Evolutionary conservation across 2,113 vertebrate species (phyloP).

Genomic region (Centrocercus urophasianus): DNA sequence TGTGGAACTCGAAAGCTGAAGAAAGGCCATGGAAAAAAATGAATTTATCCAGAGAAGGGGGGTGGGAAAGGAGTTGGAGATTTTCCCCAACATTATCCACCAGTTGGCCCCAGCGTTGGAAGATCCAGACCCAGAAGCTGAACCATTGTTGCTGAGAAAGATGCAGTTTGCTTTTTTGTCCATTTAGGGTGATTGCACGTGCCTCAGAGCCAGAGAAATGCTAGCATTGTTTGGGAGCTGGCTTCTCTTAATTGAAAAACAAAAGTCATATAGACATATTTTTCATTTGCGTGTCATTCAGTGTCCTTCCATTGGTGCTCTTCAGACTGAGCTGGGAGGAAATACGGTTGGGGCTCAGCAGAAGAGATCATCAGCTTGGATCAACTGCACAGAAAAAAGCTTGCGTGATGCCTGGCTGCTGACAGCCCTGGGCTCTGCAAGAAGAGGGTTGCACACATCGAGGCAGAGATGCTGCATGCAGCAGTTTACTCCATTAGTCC

Average conservation of each 20-base stretch:
- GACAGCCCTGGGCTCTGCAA: not conserved
- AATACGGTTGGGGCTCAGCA: not conserved
- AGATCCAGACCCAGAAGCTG: not conserved
- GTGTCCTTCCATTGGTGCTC: conserved; percentile 34
- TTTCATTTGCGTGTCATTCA: conserved; percentile 16
- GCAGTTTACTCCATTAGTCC: accelerated
- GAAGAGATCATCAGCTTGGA: conserved; percentile 33
- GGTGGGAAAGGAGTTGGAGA: not conserved
- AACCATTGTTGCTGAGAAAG: not conserved
- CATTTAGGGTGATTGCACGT: not conserved
- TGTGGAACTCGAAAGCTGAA: not conserved
- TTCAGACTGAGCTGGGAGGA: not conserved
- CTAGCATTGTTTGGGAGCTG: conserved; percentile 28
- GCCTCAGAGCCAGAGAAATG: not conserved
- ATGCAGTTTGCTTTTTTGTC: conserved; percentile 10
- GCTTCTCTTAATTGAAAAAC: conserved; percentile 59
- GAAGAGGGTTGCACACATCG: accelerated
- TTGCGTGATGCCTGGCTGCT: not conserved
- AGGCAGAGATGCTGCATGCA: not conserved
- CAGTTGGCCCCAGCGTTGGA: not conserved
- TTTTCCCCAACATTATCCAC: not conserved
- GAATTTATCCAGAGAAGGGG: not conserved
- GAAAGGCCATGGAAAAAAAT: not conserved
- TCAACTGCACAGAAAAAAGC: not conserved
- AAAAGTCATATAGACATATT: conserved; percentile 20